phyloP scores from a whole-genome alignment of 1,140 invertebrate species.

The Drosophila auraria region DNA sequence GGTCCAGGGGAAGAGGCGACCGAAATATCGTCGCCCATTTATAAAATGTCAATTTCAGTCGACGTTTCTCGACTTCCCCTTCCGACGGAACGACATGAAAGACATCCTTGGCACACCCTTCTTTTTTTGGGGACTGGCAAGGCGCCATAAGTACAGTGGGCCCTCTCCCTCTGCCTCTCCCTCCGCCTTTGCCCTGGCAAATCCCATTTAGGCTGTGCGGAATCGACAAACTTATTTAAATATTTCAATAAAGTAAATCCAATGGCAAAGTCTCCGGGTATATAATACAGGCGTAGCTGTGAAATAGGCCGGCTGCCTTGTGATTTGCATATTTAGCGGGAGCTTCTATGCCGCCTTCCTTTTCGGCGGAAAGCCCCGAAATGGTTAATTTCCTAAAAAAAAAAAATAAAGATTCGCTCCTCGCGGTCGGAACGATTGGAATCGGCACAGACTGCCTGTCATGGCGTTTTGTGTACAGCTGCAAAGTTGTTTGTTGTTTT shows the following conservation, averaged over 20 bases:
- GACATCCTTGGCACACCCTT: slow-evolving; percentile 58
- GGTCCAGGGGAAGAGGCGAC: slow-evolving; percentile 14
- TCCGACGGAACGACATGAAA: slow-evolving; percentile 45
- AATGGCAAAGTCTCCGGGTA: slow-evolving; percentile 45
- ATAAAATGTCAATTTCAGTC: slow-evolving; percentile 83
- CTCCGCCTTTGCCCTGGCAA: slow-evolving; percentile 29
- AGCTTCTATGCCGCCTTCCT: slow-evolving; percentile 14
- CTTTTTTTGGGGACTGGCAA: slow-evolving; percentile 45
- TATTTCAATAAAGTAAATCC: slow-evolving; percentile 85
- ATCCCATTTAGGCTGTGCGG: slow-evolving; percentile 82
- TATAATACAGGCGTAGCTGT: slow-evolving; percentile 46
- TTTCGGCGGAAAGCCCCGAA: slow-evolving; percentile 46
- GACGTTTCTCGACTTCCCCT: slow-evolving; percentile 36
- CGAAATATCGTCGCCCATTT: slow-evolving; percentile 66
- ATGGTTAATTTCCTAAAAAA: slow-evolving; percentile 70
- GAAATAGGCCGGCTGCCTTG: slow-evolving; percentile 66
- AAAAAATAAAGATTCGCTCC: slow-evolving; percentile 44
- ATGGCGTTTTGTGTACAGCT: slow-evolving; percentile 63
- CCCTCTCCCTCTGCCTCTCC: background rate
- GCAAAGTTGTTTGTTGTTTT: slow-evolving; percentile 43
- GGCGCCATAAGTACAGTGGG: slow-evolving; percentile 42
- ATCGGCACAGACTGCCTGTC: slow-evolving; percentile 64
- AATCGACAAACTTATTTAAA: slow-evolving; percentile 85
- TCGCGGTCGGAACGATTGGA: slow-evolving; percentile 59
- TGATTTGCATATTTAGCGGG: slow-evolving; percentile 65